Evolutionary conservation across 2,888 invertebrate species (phyloP), one percentile per base, ranked within the genome.

Genomic region (Hesperia comma): DNA sequence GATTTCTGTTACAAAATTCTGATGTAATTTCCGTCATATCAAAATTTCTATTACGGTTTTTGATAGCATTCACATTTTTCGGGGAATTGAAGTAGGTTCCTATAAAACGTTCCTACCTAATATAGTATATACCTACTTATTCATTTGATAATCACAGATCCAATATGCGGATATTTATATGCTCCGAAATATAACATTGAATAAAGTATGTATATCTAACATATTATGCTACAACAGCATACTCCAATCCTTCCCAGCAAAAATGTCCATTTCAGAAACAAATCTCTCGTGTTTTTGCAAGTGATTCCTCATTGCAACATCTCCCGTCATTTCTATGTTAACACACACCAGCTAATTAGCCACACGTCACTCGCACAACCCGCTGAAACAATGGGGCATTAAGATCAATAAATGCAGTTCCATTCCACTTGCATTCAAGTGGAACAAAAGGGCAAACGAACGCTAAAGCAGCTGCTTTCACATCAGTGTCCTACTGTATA

Each of bases 381-480:
- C 57, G 54, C 37, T 37, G 40, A 49, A 40, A 67, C 67, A 67
- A 67, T 54, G 60, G 40, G 15, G 55, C 67, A 67, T 61, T 66
- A 66, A 55, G 67, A 70, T 69, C 69, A 62, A 71, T 68, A 68
- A 67, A 67, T 67, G 67, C 67, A 61, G 67, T 56, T 40, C 67
- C 61, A 61, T 67, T 67, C 55, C 67, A 49, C 55, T 61, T 61
- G 61, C 55, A 61, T 61, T 55, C 61, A 17, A 49, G 51, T 68
- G 19, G 40, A 57, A 75, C 74, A 72, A 71, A 66, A 68, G 68
- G 67, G 57, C 69, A 58, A 63, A 55, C 55, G 68, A 63, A 56
- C 56, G 68, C 69, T 73, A 68, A 73, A 71, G 70, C 71, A 72
- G 70, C 69, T 68, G 69, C 62, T 68, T 69, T 67, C 74, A 71